Conservation (phyloP, 1,140 invertebrate genomes). For the Tachypleus tridentatus region DNA sequence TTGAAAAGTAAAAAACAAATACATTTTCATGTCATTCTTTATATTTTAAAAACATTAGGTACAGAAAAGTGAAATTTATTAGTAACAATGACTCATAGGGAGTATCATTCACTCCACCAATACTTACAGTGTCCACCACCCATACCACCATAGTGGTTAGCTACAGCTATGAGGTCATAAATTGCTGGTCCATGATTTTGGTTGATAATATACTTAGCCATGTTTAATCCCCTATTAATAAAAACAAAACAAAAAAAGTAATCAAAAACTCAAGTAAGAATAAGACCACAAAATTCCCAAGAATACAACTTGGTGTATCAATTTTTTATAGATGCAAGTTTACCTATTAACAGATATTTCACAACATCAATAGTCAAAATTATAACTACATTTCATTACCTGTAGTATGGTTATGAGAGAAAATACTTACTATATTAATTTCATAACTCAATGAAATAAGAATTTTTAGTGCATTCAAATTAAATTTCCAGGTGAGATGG, state of each 20-base stretch:
- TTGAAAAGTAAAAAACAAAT: background rate
- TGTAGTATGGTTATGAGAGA: background rate
- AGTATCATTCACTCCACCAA: background rate
- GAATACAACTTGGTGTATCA: too few relatives aligned
- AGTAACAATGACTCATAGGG: background rate
- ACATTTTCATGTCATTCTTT: background rate
- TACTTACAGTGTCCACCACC: conserved; percentile 45
- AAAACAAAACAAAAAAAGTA: conserved; percentile 16
- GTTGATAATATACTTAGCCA: conserved; percentile 40
- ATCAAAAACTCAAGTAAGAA: background rate
- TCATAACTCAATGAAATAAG: too few relatives aligned
- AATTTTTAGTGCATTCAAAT: too few relatives aligned
- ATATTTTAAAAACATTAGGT: background rate
- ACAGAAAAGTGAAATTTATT: background rate
- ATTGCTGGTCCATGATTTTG: conserved; percentile 30
- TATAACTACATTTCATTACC: background rate
- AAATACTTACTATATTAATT: too few relatives aligned
- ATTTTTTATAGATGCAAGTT: too few relatives aligned
- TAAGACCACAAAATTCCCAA: background rate
- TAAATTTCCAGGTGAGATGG: too few relatives aligned
- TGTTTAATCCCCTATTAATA: conserved; percentile 31
- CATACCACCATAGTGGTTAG: conserved; percentile 46
- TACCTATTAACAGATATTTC: background rate
- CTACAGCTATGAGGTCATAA: conserved; percentile 45
- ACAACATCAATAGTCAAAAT: background rate